Conservation (phyloP, 2,797 vertebrate species). For the Oreochromis grahami region DNA sequence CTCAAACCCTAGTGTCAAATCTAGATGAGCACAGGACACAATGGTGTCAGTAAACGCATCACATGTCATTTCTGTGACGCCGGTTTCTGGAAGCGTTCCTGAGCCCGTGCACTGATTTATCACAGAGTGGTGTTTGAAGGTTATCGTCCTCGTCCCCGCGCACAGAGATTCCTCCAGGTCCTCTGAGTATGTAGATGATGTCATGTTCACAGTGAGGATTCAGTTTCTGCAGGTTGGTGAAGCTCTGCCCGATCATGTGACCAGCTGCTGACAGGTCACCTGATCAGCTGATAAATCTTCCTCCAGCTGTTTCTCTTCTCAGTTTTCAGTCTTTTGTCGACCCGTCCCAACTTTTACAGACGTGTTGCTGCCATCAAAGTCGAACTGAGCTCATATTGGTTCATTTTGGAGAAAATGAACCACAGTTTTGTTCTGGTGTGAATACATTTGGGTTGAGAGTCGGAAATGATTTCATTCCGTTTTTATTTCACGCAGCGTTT, state of each 20-base stretch:
- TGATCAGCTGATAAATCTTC: background rate
- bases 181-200: background rate
- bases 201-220: background rate
- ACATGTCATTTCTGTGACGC: background rate
- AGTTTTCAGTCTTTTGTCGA: too few relatives aligned
- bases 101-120: background rate
- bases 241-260: background rate
- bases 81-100: background rate
- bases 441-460: too few relatives aligned
- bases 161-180: background rate
- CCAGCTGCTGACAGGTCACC: background rate
- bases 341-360: too few relatives aligned
- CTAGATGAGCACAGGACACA: background rate
- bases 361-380: too few relatives aligned
- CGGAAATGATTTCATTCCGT: too few relatives aligned
- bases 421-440: too few relatives aligned
- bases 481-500: too few relatives aligned
- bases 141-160: accelerated
- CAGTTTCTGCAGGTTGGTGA: background rate
- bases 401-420: too few relatives aligned
- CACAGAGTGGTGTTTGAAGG: background rate
- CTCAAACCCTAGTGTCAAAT: background rate
- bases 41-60: background rate
- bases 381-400: too few relatives aligned
- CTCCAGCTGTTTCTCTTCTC: too few relatives aligned